phyloP scores from a whole-genome alignment of 2,888 invertebrate species.

The Volucella bombylans region DNA sequence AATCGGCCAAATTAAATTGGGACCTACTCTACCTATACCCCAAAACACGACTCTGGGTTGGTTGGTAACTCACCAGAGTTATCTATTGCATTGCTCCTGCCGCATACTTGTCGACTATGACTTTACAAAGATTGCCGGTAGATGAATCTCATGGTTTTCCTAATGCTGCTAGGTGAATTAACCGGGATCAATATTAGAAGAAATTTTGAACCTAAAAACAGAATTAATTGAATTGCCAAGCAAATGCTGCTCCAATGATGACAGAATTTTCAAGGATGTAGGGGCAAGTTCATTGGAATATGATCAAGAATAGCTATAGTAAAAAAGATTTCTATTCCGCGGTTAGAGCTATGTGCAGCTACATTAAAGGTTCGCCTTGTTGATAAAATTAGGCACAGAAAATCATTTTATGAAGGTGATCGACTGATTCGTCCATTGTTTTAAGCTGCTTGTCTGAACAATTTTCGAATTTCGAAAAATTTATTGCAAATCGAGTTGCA shows the following conservation, averaged over 20 bases:
- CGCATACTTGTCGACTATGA: too few relatives aligned
- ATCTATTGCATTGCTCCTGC: too few relatives aligned
- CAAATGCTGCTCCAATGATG: conserved; percentile 22
- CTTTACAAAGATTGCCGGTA: too few relatives aligned
- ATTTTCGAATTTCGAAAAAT: background rate
- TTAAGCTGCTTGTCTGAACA: background rate
- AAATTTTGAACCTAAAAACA: background rate
- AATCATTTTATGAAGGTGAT: background rate
- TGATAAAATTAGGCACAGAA: background rate
- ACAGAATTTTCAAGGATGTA: conserved; percentile 8
- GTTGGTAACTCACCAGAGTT: too few relatives aligned
- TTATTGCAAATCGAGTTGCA: conserved; percentile 15
- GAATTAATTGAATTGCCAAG: conserved; percentile 10
- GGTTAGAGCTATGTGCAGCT: background rate
- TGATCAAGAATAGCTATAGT: background rate
- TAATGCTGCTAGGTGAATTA: too few relatives aligned
- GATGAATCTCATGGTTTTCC: too few relatives aligned
- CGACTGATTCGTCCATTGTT: conserved; percentile 23
- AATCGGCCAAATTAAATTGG: too few relatives aligned
- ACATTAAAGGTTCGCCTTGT: background rate
- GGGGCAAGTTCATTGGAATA: background rate
- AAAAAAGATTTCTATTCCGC: background rate
- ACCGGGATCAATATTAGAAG: background rate
- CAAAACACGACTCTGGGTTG: too few relatives aligned
- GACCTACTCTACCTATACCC: too few relatives aligned